A percentile compares a stretch with the other conserved stretches of the same genome.
phyloP scores from a whole-genome alignment of 2,113 vertebrate species.

The Sinocyclocheilus anshuiensis region DNA sequence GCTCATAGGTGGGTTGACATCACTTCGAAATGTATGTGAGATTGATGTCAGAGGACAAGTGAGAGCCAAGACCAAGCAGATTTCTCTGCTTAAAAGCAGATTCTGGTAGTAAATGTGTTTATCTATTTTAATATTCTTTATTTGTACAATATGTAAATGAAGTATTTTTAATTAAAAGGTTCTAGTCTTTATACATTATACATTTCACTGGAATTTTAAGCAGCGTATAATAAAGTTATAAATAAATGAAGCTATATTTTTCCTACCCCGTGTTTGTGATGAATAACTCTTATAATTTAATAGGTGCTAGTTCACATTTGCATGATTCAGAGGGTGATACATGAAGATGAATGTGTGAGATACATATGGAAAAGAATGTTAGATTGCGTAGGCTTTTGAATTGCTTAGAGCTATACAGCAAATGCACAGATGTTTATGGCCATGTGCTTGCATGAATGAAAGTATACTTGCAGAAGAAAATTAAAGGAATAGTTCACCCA shows the following conservation, averaged over 20 bases:
- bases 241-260: neutral
- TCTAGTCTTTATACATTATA: neutral
- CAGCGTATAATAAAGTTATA: neutral
- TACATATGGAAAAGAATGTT: slow-evolving; percentile 12
- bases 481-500: neutral
- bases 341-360: neutral
- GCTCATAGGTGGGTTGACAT: slow-evolving; percentile 32
- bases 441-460: slow-evolving; percentile 13
- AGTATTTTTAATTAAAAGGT: neutral
- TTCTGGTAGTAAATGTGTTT: neutral
- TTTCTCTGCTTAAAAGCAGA: neutral
- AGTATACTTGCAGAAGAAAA: neutral
- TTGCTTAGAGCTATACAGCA: neutral
- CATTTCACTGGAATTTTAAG: neutral
- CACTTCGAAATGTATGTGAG: slow-evolving; percentile 29
- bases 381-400: neutral
- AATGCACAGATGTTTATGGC: slow-evolving; percentile 36
- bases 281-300: slow-evolving; percentile 6
- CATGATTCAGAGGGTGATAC: neutral
- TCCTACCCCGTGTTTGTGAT: neutral
- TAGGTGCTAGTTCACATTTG: slow-evolving; percentile 9
- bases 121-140: neutral
- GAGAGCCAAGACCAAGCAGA: neutral
- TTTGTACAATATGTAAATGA: neutral
- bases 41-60: slow-evolving; percentile 26